Evolutionary conservation across 2,888 invertebrate species (phyloP).

Genomic region (Andrena chrysosceles): DNA sequence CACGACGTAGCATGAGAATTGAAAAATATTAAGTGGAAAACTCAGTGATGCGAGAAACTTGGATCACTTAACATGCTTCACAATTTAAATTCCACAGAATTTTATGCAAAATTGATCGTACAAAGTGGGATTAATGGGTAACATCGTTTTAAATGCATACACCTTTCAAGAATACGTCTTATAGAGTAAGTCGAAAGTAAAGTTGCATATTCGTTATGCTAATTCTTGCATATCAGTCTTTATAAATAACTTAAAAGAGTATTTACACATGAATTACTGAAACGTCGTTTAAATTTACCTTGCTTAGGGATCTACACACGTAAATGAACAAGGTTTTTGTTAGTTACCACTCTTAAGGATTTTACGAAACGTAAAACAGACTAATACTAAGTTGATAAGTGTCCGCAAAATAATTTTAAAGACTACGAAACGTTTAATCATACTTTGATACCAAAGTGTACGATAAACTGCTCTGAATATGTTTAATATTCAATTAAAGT

Average conservation of each 20-base stretch:
- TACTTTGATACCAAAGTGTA: neutral
- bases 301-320: neutral
- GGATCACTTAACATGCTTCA: neutral
- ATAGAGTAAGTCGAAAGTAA: neutral
- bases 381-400: neutral
- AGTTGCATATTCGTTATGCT: conserved; percentile 19
- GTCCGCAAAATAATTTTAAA: too few species aligned
- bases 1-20: conserved; percentile 20
- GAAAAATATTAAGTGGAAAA: conserved; percentile 1
- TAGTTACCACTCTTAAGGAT: conserved; percentile 4
- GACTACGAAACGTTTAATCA: neutral
- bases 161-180: conserved; percentile 1
- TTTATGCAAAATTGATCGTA: neutral
- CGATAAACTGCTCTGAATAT: neutral
- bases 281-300: neutral
- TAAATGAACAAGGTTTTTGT: neutral
- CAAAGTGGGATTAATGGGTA: neutral
- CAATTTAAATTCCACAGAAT: neutral
- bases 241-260: conserved; percentile 18
- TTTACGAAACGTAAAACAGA: neutral
- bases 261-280: conserved; percentile 14
- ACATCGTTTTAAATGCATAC: conserved; percentile 7
- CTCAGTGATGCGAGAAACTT: neutral
- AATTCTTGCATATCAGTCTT: conserved; percentile 52
- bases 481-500: neutral